Evolutionary conservation across 2,113 vertebrate species (phyloP), one percentile per base, ranked within the genome.

Genomic region (Suricata suricatta): DNA sequence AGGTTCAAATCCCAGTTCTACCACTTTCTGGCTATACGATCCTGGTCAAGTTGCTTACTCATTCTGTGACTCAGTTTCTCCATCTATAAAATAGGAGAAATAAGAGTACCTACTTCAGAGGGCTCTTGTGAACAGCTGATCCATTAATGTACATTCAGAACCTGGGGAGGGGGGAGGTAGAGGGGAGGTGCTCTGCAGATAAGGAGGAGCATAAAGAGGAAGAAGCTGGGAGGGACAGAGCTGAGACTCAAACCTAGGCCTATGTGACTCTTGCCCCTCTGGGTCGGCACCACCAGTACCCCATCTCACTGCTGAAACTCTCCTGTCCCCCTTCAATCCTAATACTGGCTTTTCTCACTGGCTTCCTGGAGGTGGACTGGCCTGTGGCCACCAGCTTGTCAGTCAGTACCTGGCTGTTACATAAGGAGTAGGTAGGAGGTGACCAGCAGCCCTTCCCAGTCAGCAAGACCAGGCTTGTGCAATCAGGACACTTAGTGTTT

Each of bases 11-110:
- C 44, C 83, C 52, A 52, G 41, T 13, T 44, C 95, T 86, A 69
- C 72, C 50, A 54, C 82, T 72, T 86, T 63, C 72, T 69, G 77
- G 90, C 2, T 63, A 23, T 29, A 64, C 47, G 72, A 77, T 27
- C 64, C 76, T 50, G 47, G 35, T 9, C 38, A 44, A 76, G n/a
- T 92, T 63, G 80, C 41, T 83, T 68, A 64, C 35, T 7, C 7
- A 2, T 35, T 72, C 89, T 5, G 29, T 69, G 87, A 74, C 83
- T 96, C 93, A 79, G 85, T 86, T 85, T 85, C 76, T 35, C 41
- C 38, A 12, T 31, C 57, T 60, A 19, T 23, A 50, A 94, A 72
- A n/a, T 82, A 94, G 50, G 50, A 64, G 64, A 27, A 76, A 63
- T 14, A 23, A 88, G 50, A 82, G n/a, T 12, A n/a, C 14, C 31